Conservation (phyloP, 2,888 invertebrate species). For the Pristionchus entomophagus region DNA sequence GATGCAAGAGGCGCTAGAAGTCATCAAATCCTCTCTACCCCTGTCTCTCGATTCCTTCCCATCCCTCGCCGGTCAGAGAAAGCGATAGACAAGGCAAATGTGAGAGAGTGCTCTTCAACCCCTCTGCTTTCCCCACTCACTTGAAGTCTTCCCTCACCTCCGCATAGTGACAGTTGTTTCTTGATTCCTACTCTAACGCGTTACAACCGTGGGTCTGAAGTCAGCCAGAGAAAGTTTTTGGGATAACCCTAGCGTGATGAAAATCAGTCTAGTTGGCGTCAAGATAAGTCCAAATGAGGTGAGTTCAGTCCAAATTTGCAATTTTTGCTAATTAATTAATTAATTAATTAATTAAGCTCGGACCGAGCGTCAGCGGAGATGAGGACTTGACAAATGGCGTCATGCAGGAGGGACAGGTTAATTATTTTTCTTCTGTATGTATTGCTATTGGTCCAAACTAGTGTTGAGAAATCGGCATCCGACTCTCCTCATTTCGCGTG, state of each 20-base stretch:
- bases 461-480: too few species aligned
- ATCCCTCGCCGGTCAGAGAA: not conserved
- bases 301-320: too few species aligned
- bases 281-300: not conserved
- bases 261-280: not conserved
- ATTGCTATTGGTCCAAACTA: too few species aligned
- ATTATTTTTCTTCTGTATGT: too few species aligned
- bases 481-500: too few species aligned
- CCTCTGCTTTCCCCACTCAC: not conserved
- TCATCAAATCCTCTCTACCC: not conserved
- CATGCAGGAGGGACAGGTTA: not conserved
- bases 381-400: constrained; percentile 32
- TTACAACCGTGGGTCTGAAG: not conserved
- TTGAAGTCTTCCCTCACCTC: not conserved
- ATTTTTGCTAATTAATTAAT: too few species aligned
- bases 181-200: not conserved
- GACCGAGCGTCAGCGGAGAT: not conserved
- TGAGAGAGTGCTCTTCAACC: not conserved
- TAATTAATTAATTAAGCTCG: not conserved
- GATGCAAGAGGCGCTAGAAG: not conserved
- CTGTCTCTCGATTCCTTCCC: not conserved
- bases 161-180: not conserved
- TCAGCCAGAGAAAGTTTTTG: too few species aligned
- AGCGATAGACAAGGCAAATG: not conserved
- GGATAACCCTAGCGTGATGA: not conserved